These are phyloP conservation scores for Montipora sp. DNA, from an alignment of 64 coral and sea anemone genomes.

Conservation along the genomic window DNA sequence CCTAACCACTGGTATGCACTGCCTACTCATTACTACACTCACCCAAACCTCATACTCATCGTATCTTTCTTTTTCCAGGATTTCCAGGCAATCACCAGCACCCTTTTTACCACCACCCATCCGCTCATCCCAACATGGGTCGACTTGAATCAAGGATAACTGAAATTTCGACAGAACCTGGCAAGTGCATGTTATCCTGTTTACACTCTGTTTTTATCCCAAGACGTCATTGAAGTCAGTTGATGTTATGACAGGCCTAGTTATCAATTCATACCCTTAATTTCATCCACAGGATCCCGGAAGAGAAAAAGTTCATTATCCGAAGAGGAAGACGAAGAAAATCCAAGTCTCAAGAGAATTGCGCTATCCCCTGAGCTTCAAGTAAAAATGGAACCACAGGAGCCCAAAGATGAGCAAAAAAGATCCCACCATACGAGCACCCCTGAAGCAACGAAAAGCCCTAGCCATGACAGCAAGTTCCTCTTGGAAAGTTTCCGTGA, in stretches of 20 bases:
- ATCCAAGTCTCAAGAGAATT: conserved; percentile 48
- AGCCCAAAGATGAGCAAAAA: background rate
- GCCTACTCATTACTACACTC: no score
- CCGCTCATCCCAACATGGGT: background rate
- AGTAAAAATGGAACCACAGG: conserved; percentile 38
- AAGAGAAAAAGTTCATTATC: conserved; percentile 42
- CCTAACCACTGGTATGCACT: no score
- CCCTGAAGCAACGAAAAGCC: conserved; percentile 5
- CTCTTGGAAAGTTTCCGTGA: conserved; percentile 15
- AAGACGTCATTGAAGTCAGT: background rate
- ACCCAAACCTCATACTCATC: no score
- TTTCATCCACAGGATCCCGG: conserved; percentile 7
- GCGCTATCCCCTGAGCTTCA: conserved; percentile 49
- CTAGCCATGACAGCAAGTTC: conserved; percentile 9
- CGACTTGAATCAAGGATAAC: conserved; percentile 19
- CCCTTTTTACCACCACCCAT: conserved; percentile 30
- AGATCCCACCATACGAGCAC: background rate
- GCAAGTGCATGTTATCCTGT: background rate
- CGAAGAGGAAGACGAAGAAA: conserved; percentile 29
- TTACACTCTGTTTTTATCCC: no score
- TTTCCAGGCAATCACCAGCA: conserved; percentile 33
- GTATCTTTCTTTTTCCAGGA: background rate
- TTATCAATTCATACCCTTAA: background rate
- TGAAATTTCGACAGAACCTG: background rate
- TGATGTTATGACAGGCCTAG: background rate